Evolutionary conservation across 2,113 vertebrate species (phyloP).

Genomic region (Melanerpes formicivorus): DNA sequence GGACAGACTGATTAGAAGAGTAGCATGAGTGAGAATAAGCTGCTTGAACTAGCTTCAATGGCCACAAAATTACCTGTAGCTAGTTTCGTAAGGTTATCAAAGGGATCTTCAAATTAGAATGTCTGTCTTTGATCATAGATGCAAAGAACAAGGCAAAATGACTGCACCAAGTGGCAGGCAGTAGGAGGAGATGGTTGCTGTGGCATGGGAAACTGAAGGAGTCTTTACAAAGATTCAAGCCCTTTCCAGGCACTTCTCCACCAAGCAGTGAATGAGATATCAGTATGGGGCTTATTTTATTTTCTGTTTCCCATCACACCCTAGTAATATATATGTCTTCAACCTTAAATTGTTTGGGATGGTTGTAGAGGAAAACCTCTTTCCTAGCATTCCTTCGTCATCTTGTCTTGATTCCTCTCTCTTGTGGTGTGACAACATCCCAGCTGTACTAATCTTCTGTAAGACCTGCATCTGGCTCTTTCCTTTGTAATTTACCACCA

Average conservation of each 20-base stretch:
- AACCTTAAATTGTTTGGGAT: neutral
- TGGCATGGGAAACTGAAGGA: neutral
- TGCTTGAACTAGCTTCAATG: constrained; percentile 47
- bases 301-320: neutral
- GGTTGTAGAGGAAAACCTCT: neutral
- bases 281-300: neutral
- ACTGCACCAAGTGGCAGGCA: neutral
- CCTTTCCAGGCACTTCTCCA: neutral
- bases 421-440: neutral
- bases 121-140: constrained; percentile 36
- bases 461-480: neutral
- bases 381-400: neutral
- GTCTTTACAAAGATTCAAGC: neutral
- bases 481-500: neutral
- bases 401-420: neutral
- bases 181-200: constrained; percentile 2
- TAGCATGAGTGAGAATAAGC: constrained; percentile 10
- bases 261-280: neutral
- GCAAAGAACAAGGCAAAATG: constrained; percentile 2
- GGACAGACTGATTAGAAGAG: constrained; percentile 33
- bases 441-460: neutral
- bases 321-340: neutral
- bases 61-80: constrained; percentile 41
- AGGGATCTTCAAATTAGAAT: constrained; percentile 23
- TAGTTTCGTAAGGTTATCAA: constrained; percentile 40